phyloP scores from a whole-genome alignment of 2,797 vertebrate genomes.

The Pangasius krempfi region DNA sequence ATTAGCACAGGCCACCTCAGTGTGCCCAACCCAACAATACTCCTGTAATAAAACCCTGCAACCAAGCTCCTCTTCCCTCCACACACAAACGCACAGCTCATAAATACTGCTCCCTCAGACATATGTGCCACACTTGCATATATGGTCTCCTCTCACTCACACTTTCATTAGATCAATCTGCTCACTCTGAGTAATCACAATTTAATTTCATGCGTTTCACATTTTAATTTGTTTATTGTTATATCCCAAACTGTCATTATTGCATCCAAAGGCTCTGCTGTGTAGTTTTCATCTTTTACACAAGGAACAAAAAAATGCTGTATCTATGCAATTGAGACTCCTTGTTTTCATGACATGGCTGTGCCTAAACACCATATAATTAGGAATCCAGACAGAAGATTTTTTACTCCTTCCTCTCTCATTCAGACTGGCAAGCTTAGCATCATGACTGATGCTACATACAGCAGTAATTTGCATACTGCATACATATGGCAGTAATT shows the following conservation, averaged over 20 bases:
- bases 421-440: no score
- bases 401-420: no score
- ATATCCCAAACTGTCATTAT: conserved; percentile 59
- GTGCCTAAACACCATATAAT: no score
- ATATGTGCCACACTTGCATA: neutral
- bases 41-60: conserved; percentile 33
- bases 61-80: conserved; percentile 35
- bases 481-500: no score
- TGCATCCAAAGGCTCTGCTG: conserved; percentile 35
- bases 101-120: neutral
- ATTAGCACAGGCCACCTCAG: conserved; percentile 77
- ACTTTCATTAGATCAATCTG: conserved; percentile 67
- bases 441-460: no score
- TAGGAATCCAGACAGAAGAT: no score
- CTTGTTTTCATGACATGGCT: no score
- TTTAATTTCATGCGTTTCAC: conserved; percentile 70
- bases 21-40: conserved; percentile 66
- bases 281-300: conserved; percentile 26
- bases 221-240: conserved; percentile 72
- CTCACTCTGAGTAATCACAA: conserved; percentile 67
- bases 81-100: neutral
- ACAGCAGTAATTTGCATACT: no score
- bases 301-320: neutral
- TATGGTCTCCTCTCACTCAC: conserved; percentile 12
- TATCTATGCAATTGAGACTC: neutral